phyloP scores from a whole-genome alignment of 2,113 vertebrate species.

The Saccopteryx leptura region DNA sequence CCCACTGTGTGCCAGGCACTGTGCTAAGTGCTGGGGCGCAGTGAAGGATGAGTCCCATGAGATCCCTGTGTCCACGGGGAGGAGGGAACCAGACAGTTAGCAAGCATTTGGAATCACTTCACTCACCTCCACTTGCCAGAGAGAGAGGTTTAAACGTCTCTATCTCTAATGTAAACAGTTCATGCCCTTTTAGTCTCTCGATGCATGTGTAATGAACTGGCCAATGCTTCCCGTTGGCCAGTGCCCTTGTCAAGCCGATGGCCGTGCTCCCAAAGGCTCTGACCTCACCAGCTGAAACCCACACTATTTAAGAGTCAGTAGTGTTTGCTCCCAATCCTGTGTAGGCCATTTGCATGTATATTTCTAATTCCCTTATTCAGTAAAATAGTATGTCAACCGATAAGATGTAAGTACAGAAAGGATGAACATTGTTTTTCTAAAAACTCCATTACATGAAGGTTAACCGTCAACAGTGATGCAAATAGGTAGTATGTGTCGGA shows the following conservation, averaged over 20 bases:
- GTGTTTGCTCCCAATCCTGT: neutral
- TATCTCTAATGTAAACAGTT: neutral
- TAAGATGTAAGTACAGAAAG: neutral
- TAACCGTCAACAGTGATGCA: neutral
- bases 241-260: neutral
- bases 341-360: neutral
- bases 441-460: neutral
- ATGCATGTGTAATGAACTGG: neutral
- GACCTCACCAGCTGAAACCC: fast-evolving
- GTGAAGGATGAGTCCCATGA: neutral
- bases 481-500: too few species aligned
- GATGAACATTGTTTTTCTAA: neutral
- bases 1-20: neutral
- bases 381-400: neutral
- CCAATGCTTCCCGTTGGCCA: neutral
- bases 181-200: neutral
- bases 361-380: neutral
- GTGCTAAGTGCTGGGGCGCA: neutral
- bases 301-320: too few species aligned
- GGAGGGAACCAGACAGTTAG: neutral
- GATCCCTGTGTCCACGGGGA: neutral
- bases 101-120: neutral
- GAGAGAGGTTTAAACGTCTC: neutral
- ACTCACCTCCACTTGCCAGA: neutral
- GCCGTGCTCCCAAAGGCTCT: neutral